Base-by-base conservation (phyloP, 2,888 invertebrate species). In the Neoascia interrupta region DNA sequence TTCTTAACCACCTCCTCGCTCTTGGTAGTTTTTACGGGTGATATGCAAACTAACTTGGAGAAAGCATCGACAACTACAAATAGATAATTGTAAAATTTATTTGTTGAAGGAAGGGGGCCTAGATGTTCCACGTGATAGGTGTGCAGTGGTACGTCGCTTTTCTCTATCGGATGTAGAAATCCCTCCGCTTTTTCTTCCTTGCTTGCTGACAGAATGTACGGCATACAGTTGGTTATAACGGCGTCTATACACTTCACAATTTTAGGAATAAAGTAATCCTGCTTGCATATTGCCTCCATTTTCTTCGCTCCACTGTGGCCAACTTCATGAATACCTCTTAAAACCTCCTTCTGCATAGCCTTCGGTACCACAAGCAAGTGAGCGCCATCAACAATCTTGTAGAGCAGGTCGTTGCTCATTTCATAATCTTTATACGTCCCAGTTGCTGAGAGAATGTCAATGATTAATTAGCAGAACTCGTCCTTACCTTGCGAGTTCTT, bases 151-250 rank as follows among this genome's bases (percentile, higher is more conserved):
- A n/a, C n/a, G n/a, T n/a, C 8, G 19, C 34, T 34, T n/a, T 34
- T 34, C 11, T 15, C 16, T 10, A 43, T 43, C n/a, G 43, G 43
- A 13, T 43, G 21, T 18, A 43, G 43, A 43, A 43, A 43, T 43
- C 43, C 43, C 43, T 43, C n/a, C 2, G 19, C 43, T 21, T 43
- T 43, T 23, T 21, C 43, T 10, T 13, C 19, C 6, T 43, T 3
- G 11, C 15, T n/a, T n/a, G n/a, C n/a, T n/a, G n/a, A n/a, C n/a
- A n/a, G n/a, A n/a, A n/a, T n/a, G n/a, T n/a, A n/a, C n/a, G 21
- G 43, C 3, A 43, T 6, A 43, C 39, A 39, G 19, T 39, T 39
- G 18, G 39, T 18, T 39, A 39, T 0, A 15, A 39, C 39, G 3
- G 41, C 19, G 8, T 43, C 41, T n/a, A 43, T 43, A 21, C 41